Percentiles rank a stretch among this genome's conserved stretches.
Evolutionary conservation across 2,113 vertebrate species (phyloP).

Genomic region (Tragelaphus scriptus): DNA sequence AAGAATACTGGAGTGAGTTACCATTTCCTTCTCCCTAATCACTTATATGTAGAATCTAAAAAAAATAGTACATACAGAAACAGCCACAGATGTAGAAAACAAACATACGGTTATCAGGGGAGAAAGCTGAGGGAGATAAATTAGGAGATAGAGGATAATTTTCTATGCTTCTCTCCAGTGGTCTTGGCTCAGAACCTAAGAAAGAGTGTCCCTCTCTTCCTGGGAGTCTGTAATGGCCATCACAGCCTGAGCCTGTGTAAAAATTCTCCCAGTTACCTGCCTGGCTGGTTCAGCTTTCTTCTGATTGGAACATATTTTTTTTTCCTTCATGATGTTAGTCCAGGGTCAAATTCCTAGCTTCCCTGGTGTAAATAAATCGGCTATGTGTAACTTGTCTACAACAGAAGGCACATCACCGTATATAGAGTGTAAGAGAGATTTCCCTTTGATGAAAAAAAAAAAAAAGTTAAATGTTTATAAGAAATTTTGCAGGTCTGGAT

Average conservation of each 20-base stretch:
- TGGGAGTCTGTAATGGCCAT: not conserved
- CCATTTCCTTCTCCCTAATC: not conserved
- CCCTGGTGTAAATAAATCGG: slow-evolving; percentile 66
- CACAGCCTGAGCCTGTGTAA: not conserved
- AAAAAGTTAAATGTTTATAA: slow-evolving; percentile 35
- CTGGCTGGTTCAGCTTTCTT: slow-evolving; percentile 48
- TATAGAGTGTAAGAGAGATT: slow-evolving; percentile 64
- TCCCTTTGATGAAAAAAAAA: slow-evolving; percentile 8
- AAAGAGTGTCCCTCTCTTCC: not conserved
- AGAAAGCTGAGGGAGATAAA: not conserved
- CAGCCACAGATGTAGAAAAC: not conserved
- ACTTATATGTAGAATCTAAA: not conserved
- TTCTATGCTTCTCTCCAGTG: not conserved
- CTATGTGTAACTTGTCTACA: slow-evolving; percentile 52
- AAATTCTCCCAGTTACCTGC: slow-evolving; percentile 39
- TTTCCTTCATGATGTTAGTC: slow-evolving; percentile 65
- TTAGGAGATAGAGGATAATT: not conserved
- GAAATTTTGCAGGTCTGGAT: slow-evolving; percentile 49
- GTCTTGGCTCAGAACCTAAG: not conserved
- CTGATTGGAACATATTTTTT: slow-evolving; percentile 53
- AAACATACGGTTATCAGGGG: not conserved
- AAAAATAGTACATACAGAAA: not conserved
- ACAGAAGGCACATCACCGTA: slow-evolving; percentile 43
- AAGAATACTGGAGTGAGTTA: not conserved
- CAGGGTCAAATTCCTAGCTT: slow-evolving; percentile 77